Evolutionary conservation across 2,888 invertebrate genomes (phyloP), one percentile per base, ranked within the genome.

Genomic region (Entomobrya multifasciata): DNA sequence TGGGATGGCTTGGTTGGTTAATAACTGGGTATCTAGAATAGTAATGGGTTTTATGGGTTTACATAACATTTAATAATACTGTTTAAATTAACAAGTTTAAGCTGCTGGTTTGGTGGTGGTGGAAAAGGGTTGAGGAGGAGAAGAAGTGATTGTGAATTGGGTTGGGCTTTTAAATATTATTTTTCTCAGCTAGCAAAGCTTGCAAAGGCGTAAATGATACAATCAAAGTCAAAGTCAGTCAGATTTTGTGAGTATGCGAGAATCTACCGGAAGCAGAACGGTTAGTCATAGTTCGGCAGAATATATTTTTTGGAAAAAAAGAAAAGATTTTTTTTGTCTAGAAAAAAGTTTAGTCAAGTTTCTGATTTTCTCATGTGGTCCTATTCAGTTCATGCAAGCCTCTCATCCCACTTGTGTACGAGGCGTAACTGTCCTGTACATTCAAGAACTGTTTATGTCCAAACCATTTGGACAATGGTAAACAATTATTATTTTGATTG

Each of bases 371-470:
- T 44, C 44, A 85, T 85, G 85, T 85, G 85, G 85, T 70, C 36
- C 36, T 36, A 36, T 36, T 36, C 70, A 41, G 47, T 55, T 20
- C 30, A 78, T 57, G 79, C 78, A 79, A 78, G 78, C 17, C 77
- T 84, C 15, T 65, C 76, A 36, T 36, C 36, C 8, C 49, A 57
- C 27, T 78, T 85, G 20, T 85, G 85, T 79, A 85, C 85, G 17
- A 67, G 85, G 78, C 85, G 85, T 4, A 85, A 85, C 49, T 85
- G 85, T 79, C 85, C 85, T 13, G 85, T 85, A 30, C 85, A 85
- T 67, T 84, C 84, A n/a, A 77, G 84, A 52, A 67, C 84, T 44
- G 84, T 84, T 0, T 70, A 84, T 67, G 84, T 84, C 25, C 84
- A 84, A 84, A 84, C 84, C 8, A 84, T 84, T 55, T 36, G 77